phyloP scores from a whole-genome alignment of 2,113 vertebrate genomes.

The Mola mola region DNA sequence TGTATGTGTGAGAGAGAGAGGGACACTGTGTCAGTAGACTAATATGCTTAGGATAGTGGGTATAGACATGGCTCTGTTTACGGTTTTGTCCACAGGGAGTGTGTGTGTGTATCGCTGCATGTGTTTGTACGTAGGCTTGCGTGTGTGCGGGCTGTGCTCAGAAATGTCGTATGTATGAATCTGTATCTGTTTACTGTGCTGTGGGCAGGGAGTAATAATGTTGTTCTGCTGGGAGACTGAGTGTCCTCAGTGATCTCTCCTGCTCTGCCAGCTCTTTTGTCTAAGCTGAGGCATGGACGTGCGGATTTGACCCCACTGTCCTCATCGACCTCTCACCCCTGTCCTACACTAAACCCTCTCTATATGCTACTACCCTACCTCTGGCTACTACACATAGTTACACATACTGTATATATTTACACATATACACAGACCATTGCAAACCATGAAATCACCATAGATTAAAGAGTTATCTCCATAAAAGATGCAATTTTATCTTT shows the following conservation, averaged over 20 bases:
- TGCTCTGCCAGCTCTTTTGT: slow-evolving; percentile 54
- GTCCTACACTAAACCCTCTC: slow-evolving; percentile 22
- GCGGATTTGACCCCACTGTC: slow-evolving; percentile 49
- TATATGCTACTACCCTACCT: slow-evolving; percentile 2
- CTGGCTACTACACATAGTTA: slow-evolving; percentile 2
- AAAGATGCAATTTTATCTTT: too few relatives aligned
- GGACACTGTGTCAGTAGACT: slow-evolving; percentile 5
- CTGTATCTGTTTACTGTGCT: slow-evolving; percentile 33
- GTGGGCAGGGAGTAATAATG: slow-evolving; percentile 23
- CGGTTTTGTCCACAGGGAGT: slow-evolving; percentile 23
- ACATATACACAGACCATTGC: background rate
- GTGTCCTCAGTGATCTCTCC: slow-evolving; percentile 60
- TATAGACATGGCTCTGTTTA: slow-evolving; percentile 33
- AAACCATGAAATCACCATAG: too few relatives aligned
- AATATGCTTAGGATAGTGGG: slow-evolving; percentile 28
- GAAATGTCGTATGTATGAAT: slow-evolving; percentile 45
- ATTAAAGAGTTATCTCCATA: too few relatives aligned
- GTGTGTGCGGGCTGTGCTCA: background rate
- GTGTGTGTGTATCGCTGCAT: slow-evolving; percentile 5
- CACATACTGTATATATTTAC: background rate
- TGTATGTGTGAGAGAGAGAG: too few relatives aligned
- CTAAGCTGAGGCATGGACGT: slow-evolving; percentile 34
- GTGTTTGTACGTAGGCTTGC: background rate
- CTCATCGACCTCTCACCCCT: slow-evolving; percentile 58
- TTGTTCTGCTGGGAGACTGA: slow-evolving; percentile 14